Base-by-base conservation (phyloP, 2,113 vertebrate species). In the Lutjanus erythropterus region DNA sequence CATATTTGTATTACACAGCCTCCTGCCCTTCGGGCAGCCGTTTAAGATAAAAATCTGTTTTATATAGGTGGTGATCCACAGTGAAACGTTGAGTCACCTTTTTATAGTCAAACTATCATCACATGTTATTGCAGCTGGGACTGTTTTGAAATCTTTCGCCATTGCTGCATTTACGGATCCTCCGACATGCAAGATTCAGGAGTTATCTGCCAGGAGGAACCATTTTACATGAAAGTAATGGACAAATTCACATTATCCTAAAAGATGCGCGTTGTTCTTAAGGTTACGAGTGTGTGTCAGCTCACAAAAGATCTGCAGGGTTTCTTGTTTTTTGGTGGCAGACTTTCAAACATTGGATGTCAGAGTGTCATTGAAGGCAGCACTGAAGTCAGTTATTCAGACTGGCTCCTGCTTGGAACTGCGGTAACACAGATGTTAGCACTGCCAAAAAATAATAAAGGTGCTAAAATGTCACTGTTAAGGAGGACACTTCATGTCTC, bases 61-160 rank as follows among this genome's bases (percentile, higher is more conserved):
- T 29, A 75, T 47, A 16, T 41, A 15, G 59, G 39, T 66, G 59
- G 39, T 66, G 39, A 73, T 84, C 56, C 62, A 56, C 35, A 76
- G 37, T 71, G 18, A 87, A 81, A 60, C 46, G 44, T 86, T 81
- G 68, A 74, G 53, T 74, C 65, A 80, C 53, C 39, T 71, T 81
- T 78, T 83, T 72, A 85, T 56, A 71, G 69, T 71, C 68, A 23
- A 3, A 29, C 67, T 50, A 71, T 76, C 64, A 75, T 89, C 74
- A 75, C 61, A 72, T 69, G 79, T 87, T 87, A 27, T 84, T 86
- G 64, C 78, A 86, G 85, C 83, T 87, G 85, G 29, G 71, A 55
- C 49, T 60, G 56, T 59, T 75, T 56, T 39, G 60, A 84, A 77
- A 79, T 64, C 62, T 77, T 59, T 47, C 58, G 79, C 39, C n/a